Percentiles rank a stretch among this genome's conserved stretches.
phyloP scores from a whole-genome alignment of 2,797 vertebrate genomes.

The Hydrophis major region DNA sequence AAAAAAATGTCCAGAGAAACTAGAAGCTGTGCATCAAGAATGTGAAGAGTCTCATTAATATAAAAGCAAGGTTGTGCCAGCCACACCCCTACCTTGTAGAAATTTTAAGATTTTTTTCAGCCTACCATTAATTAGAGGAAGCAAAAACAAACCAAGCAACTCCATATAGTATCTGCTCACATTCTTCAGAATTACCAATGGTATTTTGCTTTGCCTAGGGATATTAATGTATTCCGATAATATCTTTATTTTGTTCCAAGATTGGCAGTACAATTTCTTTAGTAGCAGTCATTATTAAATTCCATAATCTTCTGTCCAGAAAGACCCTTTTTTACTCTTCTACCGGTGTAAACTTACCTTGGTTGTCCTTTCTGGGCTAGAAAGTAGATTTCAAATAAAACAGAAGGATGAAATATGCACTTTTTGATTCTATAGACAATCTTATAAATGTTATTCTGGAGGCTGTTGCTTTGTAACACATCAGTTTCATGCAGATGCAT shows the following conservation, averaged over 20 bases:
- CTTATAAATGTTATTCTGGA: neutral
- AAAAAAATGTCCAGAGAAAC: neutral
- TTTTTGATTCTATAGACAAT: neutral
- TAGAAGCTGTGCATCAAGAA: neutral
- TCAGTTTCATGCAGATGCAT: neutral
- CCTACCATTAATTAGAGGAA: neutral
- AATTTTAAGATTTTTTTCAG: neutral
- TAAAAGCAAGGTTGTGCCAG: neutral
- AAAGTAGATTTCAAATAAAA: neutral
- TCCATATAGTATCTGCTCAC: neutral
- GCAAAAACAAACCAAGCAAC: neutral
- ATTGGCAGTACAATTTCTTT: neutral
- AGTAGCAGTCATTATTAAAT: neutral
- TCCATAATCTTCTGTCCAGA: neutral
- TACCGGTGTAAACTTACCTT: neutral
- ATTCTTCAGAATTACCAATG: neutral
- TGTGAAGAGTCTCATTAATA: neutral
- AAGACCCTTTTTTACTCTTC: neutral
- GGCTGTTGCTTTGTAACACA: neutral
- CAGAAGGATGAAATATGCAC: neutral
- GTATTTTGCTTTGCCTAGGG: neutral
- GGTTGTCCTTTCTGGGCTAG: neutral
- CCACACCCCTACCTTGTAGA: neutral
- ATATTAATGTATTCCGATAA: neutral
- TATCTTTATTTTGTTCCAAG: neutral